Base-by-base conservation (phyloP, 2,797 vertebrate species). In the Odontamblyopus rebecca region DNA sequence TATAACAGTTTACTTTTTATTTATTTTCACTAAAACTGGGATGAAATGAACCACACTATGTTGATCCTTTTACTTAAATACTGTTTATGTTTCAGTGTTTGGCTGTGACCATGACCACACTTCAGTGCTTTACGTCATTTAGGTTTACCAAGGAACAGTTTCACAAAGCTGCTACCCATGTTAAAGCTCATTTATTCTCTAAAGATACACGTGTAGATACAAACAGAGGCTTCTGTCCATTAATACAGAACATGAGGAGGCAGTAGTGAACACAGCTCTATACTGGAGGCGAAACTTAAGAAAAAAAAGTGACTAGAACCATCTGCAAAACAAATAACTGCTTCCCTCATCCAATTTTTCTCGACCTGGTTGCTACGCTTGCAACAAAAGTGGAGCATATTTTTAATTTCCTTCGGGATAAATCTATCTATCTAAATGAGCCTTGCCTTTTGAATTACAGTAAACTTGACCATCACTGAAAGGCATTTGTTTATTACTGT, bases 1-100 rank as follows among this genome's bases (percentile, higher is more conserved):
- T 75, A 70, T 81, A 66, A 83, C 67, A 66, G 67, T 64, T 29
- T 71, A 76, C 82, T 74, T 78, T 79, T 84, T 81, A 50, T 82
- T 82, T 79, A n/a, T 80, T 85, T 74, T 60, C 27, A 15, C 56
- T 2, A 7, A 60, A 60, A 60, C 15, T 38, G 5, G 27, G 57
- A 30, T 29, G 27, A 59, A 59, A 7, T 9, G 26, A 63, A 77
- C 72, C 76, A 5, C 57, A 23, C 13, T 59, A 13, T 54, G 18
- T 71, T 27, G 23, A 72, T 78, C 29, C 61, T 67, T 53, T 67
- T 67, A n/a, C 65, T 67, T 30, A 30, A 5, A 32, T 32, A n/a
- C 30, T 66, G 65, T 67, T 54, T 53, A 67, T 50, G 54, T 44
- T 26, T 64, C 51, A 78, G 44, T 68, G 70, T 76, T 76, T 83